These are phyloP conservation scores for Psammodynastes pulverulentus DNA, from an alignment of 2,113 vertebrate genomes.

Conservation along the genomic window DNA sequence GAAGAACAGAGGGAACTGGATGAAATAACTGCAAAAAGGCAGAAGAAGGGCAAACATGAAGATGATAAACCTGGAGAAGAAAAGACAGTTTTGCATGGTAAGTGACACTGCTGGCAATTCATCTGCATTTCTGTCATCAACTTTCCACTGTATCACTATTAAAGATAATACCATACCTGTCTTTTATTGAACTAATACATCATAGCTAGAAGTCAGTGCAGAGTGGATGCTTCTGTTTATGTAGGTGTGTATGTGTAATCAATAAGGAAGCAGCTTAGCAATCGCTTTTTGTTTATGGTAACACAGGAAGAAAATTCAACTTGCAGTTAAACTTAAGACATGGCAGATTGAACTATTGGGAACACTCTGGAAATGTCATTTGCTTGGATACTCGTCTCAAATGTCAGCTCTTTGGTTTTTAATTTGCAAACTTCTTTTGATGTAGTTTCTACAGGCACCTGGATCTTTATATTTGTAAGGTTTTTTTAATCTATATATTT, in stretches of 20 bases:
- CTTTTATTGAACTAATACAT: background rate
- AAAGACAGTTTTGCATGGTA: conserved; percentile 96
- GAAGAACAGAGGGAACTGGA: conserved; percentile 95
- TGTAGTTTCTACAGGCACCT: conserved; percentile 12
- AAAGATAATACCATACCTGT: background rate
- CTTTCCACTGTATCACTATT: conserved; percentile 34
- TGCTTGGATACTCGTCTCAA: conserved; percentile 21
- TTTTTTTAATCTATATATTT: conserved; percentile 22
- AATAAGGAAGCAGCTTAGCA: background rate
- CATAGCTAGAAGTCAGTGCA: background rate
- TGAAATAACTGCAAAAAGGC: conserved; percentile 95
- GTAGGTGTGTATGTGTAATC: background rate
- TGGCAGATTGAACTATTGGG: conserved; percentile 30
- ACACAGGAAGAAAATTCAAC: background rate
- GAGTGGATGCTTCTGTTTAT: background rate
- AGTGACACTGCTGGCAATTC: conserved; percentile 38
- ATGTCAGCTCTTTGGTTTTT: conserved; percentile 48
- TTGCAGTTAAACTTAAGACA: conserved; percentile 35
- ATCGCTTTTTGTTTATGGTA: background rate
- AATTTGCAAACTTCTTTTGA: background rate
- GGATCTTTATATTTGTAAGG: conserved; percentile 8
- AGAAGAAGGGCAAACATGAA: conserved; percentile 93
- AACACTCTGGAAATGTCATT: conserved; percentile 34
- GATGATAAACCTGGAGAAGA: conserved; percentile 94
- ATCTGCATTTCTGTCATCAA: conserved; percentile 42